These are phyloP conservation scores for Amblyraja radiata DNA, from an alignment of 2,797 vertebrate genomes.

Conservation along the genomic window DNA sequence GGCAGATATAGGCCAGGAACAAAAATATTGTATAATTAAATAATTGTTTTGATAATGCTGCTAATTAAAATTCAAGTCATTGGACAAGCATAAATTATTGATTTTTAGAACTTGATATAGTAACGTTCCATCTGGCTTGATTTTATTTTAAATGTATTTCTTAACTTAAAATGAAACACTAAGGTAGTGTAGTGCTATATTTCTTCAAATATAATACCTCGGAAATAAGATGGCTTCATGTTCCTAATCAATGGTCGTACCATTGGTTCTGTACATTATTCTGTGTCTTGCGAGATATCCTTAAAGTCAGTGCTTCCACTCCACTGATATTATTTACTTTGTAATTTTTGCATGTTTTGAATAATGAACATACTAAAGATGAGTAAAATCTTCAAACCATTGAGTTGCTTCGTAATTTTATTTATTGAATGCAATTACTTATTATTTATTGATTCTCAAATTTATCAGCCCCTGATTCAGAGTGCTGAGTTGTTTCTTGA, in stretches of 20 bases:
- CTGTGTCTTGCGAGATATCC: background rate
- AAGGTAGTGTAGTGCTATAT: background rate
- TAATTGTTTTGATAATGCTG: background rate
- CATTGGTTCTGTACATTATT: background rate
- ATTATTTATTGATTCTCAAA: too few relatives aligned
- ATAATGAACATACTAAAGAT: background rate
- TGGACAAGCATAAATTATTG: background rate
- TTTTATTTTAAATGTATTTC: background rate
- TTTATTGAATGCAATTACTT: background rate
- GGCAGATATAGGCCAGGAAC: background rate
- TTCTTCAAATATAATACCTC: background rate
- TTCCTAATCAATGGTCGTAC: background rate
- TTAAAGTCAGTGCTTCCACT: background rate
- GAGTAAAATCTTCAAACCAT: background rate
- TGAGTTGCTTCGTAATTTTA: background rate
- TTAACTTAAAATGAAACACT: background rate
- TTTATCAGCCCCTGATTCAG: background rate
- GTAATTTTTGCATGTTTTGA: background rate
- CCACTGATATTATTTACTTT: background rate
- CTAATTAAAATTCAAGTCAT: background rate
- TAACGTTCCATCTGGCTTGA: background rate
- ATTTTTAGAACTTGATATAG: background rate
- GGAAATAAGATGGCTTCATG: background rate
- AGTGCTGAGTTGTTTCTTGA: background rate
- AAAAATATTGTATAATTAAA: background rate